These are phyloP conservation scores for Hylaeus volcanicus DNA, from an alignment of 1,140 invertebrate genomes.

Conservation along the genomic window DNA sequence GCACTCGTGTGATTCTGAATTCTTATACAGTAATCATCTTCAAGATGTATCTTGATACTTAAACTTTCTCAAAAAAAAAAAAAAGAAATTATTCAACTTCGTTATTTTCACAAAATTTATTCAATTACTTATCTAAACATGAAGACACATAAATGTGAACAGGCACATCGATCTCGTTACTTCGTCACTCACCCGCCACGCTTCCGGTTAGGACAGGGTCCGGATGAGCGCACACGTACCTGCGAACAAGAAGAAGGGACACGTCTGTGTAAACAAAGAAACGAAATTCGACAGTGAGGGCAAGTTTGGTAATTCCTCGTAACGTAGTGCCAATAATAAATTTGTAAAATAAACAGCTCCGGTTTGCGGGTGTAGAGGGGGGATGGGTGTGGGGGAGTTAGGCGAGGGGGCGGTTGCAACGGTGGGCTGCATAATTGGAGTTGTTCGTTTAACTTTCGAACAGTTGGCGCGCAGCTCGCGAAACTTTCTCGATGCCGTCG, in stretches of 20 bases:
- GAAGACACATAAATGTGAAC: no score
- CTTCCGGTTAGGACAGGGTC: neutral
- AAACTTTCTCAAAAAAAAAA: no score
- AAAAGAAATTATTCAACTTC: no score
- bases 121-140: no score
- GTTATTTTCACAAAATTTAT: no score
- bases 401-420: constrained; percentile 49
- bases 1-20: no score
- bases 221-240: neutral
- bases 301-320: constrained; percentile 61
- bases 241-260: constrained; percentile 10
- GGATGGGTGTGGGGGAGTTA: constrained; percentile 6
- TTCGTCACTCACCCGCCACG: neutral
- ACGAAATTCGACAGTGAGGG: constrained; percentile 20
- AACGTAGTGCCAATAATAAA: constrained; percentile 71
- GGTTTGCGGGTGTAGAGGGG: constrained; percentile 7
- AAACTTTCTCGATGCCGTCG: constrained; percentile 67
- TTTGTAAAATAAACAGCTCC: constrained; percentile 72
- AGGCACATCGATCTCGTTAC: no score
- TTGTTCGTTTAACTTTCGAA: constrained; percentile 74
- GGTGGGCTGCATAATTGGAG: constrained; percentile 72
- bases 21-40: no score
- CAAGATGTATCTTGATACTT: no score
- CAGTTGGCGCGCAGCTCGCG: constrained; percentile 63
- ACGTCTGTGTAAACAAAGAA: constrained; percentile 14